phyloP scores from a whole-genome alignment of 2,888 invertebrate genomes.

The Hypercompe scribonia region DNA sequence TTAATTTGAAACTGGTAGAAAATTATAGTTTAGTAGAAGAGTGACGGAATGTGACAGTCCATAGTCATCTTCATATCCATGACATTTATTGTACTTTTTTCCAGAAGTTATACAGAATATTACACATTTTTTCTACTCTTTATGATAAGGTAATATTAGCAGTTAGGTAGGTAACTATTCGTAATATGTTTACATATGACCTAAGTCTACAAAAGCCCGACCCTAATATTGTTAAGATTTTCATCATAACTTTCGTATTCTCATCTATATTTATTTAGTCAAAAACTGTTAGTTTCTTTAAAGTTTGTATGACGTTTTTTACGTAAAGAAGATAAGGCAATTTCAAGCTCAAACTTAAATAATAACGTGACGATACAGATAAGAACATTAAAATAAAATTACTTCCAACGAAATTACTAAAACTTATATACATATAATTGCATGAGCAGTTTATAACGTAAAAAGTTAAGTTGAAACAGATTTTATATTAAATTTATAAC shows the following conservation, averaged over 20 bases:
- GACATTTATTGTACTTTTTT: neutral
- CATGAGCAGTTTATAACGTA: neutral
- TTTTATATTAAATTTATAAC: neutral
- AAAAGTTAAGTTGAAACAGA: neutral
- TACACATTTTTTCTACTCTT: too few relatives aligned
- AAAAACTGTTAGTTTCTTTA: neutral
- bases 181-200: neutral
- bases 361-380: neutral
- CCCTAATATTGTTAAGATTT: constrained; percentile 11
- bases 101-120: neutral
- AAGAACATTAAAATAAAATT: neutral
- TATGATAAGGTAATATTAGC: neutral
- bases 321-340: neutral
- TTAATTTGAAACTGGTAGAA: neutral
- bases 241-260: constrained; percentile 10
- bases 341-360: neutral
- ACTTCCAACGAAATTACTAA: neutral
- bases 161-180: neutral
- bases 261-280: neutral
- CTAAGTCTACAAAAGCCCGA: neutral
- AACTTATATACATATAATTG: too few relatives aligned
- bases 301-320: neutral
- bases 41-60: neutral
- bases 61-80: neutral
- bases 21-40: neutral